Conservation (phyloP, 2,888 invertebrate genomes). For the Drosophila helvetica region DNA sequence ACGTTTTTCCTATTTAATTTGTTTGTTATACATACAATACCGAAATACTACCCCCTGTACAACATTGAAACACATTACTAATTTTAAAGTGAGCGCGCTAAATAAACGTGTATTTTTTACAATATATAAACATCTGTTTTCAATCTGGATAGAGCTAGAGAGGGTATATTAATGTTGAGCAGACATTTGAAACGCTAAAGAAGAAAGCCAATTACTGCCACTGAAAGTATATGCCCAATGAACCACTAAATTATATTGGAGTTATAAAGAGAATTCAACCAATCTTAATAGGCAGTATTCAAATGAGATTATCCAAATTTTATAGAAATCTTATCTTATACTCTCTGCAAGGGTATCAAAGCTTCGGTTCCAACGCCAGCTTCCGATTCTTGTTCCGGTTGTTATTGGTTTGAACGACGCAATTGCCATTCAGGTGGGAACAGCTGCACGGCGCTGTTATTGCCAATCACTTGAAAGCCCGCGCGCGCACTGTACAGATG, state of each 20-base stretch:
- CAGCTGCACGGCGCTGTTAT: slow-evolving; percentile 44
- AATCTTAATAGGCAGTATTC: background rate
- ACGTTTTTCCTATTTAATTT: slow-evolving; percentile 57
- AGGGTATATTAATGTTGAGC: background rate
- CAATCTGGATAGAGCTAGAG: background rate
- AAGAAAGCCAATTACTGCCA: no score
- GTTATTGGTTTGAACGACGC: background rate
- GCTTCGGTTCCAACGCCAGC: background rate
- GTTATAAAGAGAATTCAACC: no score
- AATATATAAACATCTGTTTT: slow-evolving; percentile 38
- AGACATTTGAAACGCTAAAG: background rate
- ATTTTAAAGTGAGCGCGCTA: slow-evolving; percentile 67
- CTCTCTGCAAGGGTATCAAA: no score
- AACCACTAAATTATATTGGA: background rate
- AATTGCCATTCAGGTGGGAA: slow-evolving; percentile 40
- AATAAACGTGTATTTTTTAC: slow-evolving; percentile 74
- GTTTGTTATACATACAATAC: slow-evolving; percentile 47
- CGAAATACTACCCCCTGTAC: slow-evolving; percentile 55
- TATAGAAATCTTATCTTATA: no score
- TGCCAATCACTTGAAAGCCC: slow-evolving; percentile 51
- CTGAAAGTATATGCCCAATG: no score
- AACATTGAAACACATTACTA: slow-evolving; percentile 50
- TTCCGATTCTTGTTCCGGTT: background rate
- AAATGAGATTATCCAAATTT: no score
- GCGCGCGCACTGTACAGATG: slow-evolving; percentile 20